Conservation (phyloP, 1,140 invertebrate genomes). For the Cyrtorhinus lividipennis region DNA sequence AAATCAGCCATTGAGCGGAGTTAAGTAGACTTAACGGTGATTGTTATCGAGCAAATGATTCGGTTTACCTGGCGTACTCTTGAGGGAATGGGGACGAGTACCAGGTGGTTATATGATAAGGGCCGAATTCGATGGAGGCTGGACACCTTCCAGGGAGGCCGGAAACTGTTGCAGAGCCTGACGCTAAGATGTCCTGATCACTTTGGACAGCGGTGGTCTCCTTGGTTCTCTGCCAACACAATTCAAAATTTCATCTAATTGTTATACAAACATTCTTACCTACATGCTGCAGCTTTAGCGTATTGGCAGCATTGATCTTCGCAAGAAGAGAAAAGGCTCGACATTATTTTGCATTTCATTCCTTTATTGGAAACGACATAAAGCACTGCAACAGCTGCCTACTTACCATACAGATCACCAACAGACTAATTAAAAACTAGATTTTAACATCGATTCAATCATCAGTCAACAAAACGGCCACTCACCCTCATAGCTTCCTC, state of each 20-base stretch:
- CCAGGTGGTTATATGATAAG: conserved; percentile 87
- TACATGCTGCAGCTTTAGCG: too few species aligned
- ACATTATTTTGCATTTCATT: too few species aligned
- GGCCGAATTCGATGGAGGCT: conserved; percentile 81
- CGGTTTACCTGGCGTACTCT: conserved; percentile 57
- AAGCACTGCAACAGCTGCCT: too few species aligned
- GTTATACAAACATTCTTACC: too few species aligned
- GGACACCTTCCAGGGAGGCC: conserved; percentile 49
- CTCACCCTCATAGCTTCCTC: conserved; percentile 46
- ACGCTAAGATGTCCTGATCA: neutral
- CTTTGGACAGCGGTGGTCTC: neutral
- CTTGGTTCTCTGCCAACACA: conserved; percentile 1
- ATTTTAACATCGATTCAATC: too few species aligned
- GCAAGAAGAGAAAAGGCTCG: too few species aligned
- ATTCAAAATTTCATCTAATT: neutral
- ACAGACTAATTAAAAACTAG: too few species aligned
- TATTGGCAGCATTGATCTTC: too few species aligned
- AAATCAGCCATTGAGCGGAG: too few species aligned
- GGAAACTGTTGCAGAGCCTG: neutral
- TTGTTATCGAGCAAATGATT: conserved; percentile 1
- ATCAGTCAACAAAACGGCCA: too few species aligned
- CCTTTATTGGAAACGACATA: too few species aligned
- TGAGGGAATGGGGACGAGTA: conserved; percentile 90
- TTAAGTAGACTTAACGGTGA: neutral
- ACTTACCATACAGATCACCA: too few species aligned